Conservation (phyloP, 2,888 invertebrate genomes). For the Teinopalpus imperialis region DNA sequence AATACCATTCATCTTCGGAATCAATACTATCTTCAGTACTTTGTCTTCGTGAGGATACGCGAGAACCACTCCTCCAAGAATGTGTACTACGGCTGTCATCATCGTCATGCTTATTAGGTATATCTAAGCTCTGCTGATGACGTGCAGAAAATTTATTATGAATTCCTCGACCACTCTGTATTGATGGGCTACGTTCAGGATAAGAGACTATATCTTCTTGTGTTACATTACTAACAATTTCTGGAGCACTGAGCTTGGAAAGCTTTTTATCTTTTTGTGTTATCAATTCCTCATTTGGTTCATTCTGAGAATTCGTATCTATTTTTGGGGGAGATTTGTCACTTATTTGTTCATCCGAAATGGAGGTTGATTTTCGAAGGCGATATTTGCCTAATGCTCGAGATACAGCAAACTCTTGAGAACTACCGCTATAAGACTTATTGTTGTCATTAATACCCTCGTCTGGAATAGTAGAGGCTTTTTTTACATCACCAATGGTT, state of each 20-base stretch:
- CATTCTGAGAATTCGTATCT: conserved; percentile 51
- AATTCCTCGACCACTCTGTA: conserved; percentile 82
- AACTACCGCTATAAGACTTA: conserved; percentile 83
- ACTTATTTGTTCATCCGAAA: conserved; percentile 85
- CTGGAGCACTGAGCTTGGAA: conserved; percentile 60
- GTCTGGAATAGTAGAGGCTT: conserved; percentile 82
- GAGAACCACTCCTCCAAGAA: conserved; percentile 92
- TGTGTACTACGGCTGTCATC: conserved; percentile 94
- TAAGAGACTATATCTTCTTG: conserved; percentile 76
- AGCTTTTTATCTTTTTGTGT: conserved; percentile 54
- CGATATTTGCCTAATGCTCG: conserved; percentile 91
- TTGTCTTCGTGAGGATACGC: conserved; percentile 92
- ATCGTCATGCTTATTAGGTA: conserved; percentile 89
- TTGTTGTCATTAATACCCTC: conserved; percentile 81
- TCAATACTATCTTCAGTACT: conserved; percentile 96
- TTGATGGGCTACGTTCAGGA: conserved; percentile 85
- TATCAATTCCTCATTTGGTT: conserved; percentile 43
- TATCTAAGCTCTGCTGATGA: conserved; percentile 90
- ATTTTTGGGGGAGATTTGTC: conserved; percentile 72
- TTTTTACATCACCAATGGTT: conserved; percentile 88
- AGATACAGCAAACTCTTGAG: conserved; percentile 93
- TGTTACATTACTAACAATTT: conserved; percentile 58
- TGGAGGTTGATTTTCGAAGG: conserved; percentile 86
- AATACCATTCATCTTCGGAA: conserved; percentile 96
- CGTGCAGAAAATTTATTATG: conserved; percentile 83